A percentile compares a stretch with the other conserved stretches of the same genome.
Conservation (phyloP, 2,888 invertebrate species). For the Xestoiulus laeticollis region DNA sequence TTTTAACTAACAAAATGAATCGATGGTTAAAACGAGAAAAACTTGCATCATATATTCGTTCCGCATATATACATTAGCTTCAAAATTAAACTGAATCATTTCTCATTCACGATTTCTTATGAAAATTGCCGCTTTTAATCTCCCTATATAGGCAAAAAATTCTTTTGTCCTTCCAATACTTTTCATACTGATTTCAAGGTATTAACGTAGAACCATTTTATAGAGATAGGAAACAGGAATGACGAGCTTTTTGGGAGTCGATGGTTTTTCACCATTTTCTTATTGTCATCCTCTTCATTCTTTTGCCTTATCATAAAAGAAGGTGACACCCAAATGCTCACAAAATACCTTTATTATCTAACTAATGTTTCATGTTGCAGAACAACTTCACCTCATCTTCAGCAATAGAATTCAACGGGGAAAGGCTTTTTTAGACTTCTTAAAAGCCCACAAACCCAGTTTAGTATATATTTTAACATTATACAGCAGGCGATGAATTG, state of each 20-base stretch:
- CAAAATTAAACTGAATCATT: neutral
- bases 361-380: conserved; percentile 11
- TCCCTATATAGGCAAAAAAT: neutral
- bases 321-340: neutral
- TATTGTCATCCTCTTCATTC: neutral
- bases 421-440: neutral
- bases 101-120: neutral
- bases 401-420: neutral
- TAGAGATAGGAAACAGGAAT: conserved; percentile 21
- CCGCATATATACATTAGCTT: neutral
- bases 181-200: conserved; percentile 33
- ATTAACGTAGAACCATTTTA: conserved; percentile 6
- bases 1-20: neutral
- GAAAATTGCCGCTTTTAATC: neutral
- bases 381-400: neutral
- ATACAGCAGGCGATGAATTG: neutral
- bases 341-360: conserved; percentile 1
- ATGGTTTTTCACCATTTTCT: neutral
- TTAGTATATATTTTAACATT: neutral
- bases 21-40: neutral
- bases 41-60: conserved; percentile 10
- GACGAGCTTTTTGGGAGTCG: neutral
- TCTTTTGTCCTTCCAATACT: neutral
- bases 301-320: neutral
- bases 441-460: neutral